Conservation (phyloP, 2,113 vertebrate species). For the Macrotis lagotis region DNA sequence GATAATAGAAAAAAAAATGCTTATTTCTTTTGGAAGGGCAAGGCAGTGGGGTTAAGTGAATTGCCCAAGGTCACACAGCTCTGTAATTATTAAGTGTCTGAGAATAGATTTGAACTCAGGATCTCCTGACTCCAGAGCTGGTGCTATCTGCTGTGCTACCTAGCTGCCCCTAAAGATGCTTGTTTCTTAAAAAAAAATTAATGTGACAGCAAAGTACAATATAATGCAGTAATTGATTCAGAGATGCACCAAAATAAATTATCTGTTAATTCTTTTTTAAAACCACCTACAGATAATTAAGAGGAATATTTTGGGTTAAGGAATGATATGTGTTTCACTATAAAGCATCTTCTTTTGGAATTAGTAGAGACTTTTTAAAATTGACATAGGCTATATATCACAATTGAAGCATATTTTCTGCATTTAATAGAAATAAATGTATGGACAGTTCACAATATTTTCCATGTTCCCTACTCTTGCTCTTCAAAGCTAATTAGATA, state of each 20-base stretch:
- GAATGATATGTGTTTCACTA: not conserved
- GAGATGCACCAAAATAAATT: not conserved
- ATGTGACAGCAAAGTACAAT: conserved; percentile 2
- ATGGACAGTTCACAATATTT: not conserved
- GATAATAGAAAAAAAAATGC: conserved; percentile 8
- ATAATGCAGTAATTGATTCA: conserved; percentile 32
- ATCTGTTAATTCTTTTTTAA: conserved; percentile 44
- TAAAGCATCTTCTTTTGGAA: conserved; percentile 22
- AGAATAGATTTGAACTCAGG: no score
- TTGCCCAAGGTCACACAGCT: no score
- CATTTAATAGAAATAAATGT: not conserved
- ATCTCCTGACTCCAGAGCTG: no score
- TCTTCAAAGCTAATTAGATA: not conserved
- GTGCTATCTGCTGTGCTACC: no score
- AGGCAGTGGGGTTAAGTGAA: no score
- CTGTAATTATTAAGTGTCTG: no score
- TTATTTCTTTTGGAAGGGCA: no score
- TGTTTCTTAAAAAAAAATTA: conserved; percentile 41
- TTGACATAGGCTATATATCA: not conserved
- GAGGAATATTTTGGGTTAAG: conserved; percentile 22
- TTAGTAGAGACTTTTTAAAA: not conserved
- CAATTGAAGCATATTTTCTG: not conserved
- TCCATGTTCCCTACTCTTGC: not conserved
- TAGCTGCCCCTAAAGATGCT: no score
- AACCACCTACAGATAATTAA: conserved; percentile 18